Evolutionary conservation across 2,113 vertebrate species (phyloP).

Genomic region (Triplophysa tibetana): DNA sequence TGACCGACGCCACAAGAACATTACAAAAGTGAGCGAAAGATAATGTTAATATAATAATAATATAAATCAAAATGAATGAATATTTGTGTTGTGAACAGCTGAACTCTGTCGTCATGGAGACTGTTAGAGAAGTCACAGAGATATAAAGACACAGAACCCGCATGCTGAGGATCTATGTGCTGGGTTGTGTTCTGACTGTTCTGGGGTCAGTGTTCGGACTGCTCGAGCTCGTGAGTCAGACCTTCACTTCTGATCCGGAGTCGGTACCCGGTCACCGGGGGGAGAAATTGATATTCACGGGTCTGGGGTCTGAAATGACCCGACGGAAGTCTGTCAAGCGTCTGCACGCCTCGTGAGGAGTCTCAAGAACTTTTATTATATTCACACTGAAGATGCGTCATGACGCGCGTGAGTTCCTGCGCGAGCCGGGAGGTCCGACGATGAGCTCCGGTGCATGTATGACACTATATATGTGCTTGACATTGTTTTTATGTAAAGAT

Average conservation of each 20-base stretch:
- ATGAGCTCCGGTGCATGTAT: too few relatives aligned
- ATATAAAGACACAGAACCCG: slow-evolving; percentile 81
- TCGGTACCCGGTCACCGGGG: slow-evolving; percentile 29
- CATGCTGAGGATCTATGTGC: slow-evolving; percentile 82
- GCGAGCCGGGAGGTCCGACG: too few relatives aligned
- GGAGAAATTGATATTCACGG: slow-evolving; percentile 58
- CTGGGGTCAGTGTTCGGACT: slow-evolving; percentile 79
- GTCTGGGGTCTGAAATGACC: background rate
- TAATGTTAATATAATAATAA: too few relatives aligned
- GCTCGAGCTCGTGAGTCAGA: slow-evolving; percentile 78
- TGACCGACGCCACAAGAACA: too few relatives aligned
- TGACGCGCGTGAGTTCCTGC: too few relatives aligned
- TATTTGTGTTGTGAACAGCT: too few relatives aligned
- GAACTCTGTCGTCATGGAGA: slow-evolving; percentile 70
- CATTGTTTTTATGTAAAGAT: too few relatives aligned
- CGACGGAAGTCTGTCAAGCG: slow-evolving; percentile 69
- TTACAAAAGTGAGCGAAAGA: too few relatives aligned
- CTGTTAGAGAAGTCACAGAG: slow-evolving; percentile 79
- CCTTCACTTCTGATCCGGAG: slow-evolving; percentile 69
- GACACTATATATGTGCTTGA: too few relatives aligned
- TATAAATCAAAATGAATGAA: too few relatives aligned
- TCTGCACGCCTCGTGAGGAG: slow-evolving; percentile 75
- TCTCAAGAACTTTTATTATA: too few relatives aligned
- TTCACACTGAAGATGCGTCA: slow-evolving; percentile 32
- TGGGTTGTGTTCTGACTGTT: slow-evolving; percentile 81